Conservation (phyloP, 2,888 invertebrate genomes). For the Brachyopa scutellaris region DNA sequence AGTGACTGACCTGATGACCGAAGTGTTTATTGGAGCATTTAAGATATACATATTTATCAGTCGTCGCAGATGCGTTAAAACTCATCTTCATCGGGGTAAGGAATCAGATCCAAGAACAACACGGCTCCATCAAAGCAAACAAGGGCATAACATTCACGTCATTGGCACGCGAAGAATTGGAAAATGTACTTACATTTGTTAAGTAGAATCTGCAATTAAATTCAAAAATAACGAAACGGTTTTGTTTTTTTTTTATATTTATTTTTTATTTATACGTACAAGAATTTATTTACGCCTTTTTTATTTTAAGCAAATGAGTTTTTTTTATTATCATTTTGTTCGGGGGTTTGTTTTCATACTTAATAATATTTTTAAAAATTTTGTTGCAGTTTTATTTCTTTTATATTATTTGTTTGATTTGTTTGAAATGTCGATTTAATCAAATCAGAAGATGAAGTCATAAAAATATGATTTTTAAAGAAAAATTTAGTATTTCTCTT, state of each 20-base stretch:
- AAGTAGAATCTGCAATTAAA: neutral
- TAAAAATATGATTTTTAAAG: conserved; percentile 29
- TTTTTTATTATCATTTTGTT: conserved; percentile 69
- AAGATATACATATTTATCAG: too few relatives aligned
- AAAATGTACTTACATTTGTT: too few relatives aligned
- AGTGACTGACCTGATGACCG: too few relatives aligned
- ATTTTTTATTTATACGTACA: conserved; percentile 69
- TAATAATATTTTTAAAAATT: conserved; percentile 56
- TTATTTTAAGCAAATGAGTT: conserved; percentile 70
- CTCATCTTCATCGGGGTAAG: too few relatives aligned
- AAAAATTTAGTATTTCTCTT: conserved; percentile 8
- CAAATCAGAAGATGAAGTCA: conserved; percentile 44
- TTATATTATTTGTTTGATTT: conserved; percentile 16
- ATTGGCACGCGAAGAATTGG: too few relatives aligned
- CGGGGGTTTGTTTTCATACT: conserved; percentile 71
- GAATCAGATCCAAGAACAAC: too few relatives aligned
- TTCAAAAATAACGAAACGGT: neutral
- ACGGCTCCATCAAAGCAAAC: too few relatives aligned
- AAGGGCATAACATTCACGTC: too few relatives aligned
- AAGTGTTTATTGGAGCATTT: too few relatives aligned
- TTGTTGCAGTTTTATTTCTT: conserved; percentile 23
- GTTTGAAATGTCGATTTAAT: conserved; percentile 40
- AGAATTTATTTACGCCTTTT: conserved; percentile 71
- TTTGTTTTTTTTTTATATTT: conserved; percentile 41
- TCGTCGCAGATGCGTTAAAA: too few relatives aligned